Conservation (phyloP, 2,888 invertebrate genomes). For the Podotricha telesiphe region DNA sequence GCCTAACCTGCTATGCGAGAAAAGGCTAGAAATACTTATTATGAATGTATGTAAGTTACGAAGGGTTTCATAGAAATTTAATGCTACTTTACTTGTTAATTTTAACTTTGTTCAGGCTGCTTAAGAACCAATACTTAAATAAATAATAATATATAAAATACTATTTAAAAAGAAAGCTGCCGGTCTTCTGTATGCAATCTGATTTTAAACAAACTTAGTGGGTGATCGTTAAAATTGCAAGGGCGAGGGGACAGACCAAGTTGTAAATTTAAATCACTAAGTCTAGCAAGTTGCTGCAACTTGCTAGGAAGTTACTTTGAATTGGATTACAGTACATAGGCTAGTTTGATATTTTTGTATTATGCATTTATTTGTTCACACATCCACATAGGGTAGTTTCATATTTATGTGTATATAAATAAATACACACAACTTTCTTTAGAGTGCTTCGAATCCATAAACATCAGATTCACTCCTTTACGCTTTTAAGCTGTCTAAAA, state of each 20-base stretch:
- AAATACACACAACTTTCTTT: no score
- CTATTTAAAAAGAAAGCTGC: slow-evolving; percentile 19
- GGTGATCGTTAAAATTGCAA: slow-evolving; percentile 75
- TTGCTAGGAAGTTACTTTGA: slow-evolving; percentile 68
- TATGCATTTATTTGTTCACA: slow-evolving; percentile 32
- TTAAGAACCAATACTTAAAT: neutral
- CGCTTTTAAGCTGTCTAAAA: no score
- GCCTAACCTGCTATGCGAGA: no score
- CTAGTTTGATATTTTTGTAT: slow-evolving; percentile 62
- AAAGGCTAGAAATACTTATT: no score
- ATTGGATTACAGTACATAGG: slow-evolving; percentile 72
- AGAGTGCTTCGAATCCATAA: no score
- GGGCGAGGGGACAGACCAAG: slow-evolving; percentile 60
- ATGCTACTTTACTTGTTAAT: no score
- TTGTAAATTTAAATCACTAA: slow-evolving; percentile 81
- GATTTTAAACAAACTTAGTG: slow-evolving; percentile 66
- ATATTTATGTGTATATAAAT: no score
- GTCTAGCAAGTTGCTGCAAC: slow-evolving; percentile 62
- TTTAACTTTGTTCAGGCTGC: no score
- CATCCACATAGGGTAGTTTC: no score
- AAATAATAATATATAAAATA: neutral
- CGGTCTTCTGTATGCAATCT: slow-evolving; percentile 58
- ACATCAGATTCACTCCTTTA: no score
- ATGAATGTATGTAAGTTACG: no score
- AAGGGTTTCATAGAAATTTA: no score